These are phyloP conservation scores for Lysandra bellargus DNA, from an alignment of 2,888 invertebrate genomes.

Conservation along the genomic window DNA sequence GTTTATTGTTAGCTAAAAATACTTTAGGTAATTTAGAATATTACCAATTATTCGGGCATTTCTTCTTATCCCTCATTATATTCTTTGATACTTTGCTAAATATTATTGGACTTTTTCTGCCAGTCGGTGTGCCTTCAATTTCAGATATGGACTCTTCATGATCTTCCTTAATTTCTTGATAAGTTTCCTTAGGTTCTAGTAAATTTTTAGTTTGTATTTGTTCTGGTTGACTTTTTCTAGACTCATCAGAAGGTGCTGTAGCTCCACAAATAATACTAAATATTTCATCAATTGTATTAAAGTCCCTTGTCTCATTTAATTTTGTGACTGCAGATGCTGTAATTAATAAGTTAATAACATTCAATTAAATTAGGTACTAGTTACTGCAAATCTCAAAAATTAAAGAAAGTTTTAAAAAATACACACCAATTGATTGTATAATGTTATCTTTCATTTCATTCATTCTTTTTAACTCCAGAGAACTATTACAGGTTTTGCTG, in stretches of 20 bases:
- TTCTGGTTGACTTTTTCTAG: not conserved
- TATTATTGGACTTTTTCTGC: constrained; percentile 67
- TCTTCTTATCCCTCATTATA: constrained; percentile 60
- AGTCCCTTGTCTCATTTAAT: constrained; percentile 61
- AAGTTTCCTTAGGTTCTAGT: not conserved
- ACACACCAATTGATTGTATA: constrained; percentile 61
- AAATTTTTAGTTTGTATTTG: constrained; percentile 29
- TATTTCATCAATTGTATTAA: constrained; percentile 54
- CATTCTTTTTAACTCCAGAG: constrained; percentile 55
- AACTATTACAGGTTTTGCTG: constrained; percentile 58
- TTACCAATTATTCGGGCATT: constrained; percentile 64
- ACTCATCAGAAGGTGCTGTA: constrained; percentile 38
- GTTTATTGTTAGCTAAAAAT: not conserved
- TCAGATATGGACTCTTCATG: constrained; percentile 59
- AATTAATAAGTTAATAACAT: constrained; percentile 27
- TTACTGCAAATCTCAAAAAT: not conserved
- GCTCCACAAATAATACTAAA: constrained; percentile 61
- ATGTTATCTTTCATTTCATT: constrained; percentile 57
- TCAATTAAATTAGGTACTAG: not conserved
- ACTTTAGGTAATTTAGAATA: constrained; percentile 28
- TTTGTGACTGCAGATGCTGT: constrained; percentile 54
- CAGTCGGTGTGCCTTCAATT: constrained; percentile 65
- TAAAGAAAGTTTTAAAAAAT: not conserved
- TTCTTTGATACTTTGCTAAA: constrained; percentile 52
- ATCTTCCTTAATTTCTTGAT: not conserved